These are phyloP conservation scores for Incurvaria masculella DNA, from an alignment of 2,888 invertebrate genomes.

Conservation along the genomic window DNA sequence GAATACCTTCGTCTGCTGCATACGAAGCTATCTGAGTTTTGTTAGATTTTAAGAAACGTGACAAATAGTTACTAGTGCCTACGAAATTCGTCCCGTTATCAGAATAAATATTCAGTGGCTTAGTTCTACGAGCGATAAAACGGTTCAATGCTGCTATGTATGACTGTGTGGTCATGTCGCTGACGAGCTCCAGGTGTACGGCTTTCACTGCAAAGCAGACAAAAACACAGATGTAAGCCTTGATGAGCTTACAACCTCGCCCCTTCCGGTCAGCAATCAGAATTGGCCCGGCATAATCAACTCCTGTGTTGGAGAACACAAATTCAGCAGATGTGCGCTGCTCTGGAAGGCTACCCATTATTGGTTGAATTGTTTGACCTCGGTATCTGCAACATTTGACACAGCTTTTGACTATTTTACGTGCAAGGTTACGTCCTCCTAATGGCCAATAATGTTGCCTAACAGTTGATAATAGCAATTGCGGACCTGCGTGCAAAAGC, in stretches of 20 bases:
- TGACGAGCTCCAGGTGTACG: constrained; percentile 16
- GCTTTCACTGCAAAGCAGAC: constrained; percentile 14
- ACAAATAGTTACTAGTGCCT: constrained; percentile 11
- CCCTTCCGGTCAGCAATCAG: constrained; percentile 15
- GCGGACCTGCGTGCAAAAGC: constrained; percentile 14
- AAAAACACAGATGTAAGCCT: constrained; percentile 17
- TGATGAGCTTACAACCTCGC: constrained; percentile 14
- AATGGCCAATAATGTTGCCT: constrained; percentile 12
- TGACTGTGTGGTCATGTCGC: constrained; percentile 14
- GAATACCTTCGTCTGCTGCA: constrained; percentile 4
- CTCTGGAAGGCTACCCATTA: constrained; percentile 8
- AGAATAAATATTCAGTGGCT: constrained; percentile 12
- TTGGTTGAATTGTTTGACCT: constrained; percentile 8
- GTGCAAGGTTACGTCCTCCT: constrained; percentile 9
- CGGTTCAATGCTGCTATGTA: constrained; percentile 14
- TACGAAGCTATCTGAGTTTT: neutral
- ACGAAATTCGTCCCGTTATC: constrained; percentile 17
- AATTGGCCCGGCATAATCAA: constrained; percentile 17
- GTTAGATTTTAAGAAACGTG: constrained; percentile 2
- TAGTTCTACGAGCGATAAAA: constrained; percentile 10
- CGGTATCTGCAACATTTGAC: constrained; percentile 11
- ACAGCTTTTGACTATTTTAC: constrained; percentile 9
- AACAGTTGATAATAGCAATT: constrained; percentile 10
- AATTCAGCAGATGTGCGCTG: constrained; percentile 12
- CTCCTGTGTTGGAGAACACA: constrained; percentile 13